Conservation (phyloP, 2,113 vertebrate genomes). For the Centrocercus urophasianus region DNA sequence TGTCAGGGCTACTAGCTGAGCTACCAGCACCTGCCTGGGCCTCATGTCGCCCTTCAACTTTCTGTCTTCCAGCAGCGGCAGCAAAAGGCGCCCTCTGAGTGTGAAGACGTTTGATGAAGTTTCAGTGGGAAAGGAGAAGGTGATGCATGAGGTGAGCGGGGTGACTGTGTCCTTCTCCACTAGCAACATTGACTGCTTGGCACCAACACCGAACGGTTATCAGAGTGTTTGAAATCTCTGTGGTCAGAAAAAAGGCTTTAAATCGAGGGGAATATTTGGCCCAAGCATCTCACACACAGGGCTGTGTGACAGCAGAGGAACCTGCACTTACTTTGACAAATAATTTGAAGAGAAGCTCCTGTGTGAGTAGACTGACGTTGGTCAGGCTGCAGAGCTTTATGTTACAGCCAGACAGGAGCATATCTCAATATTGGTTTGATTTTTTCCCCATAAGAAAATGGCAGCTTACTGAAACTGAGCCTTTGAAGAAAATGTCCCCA, state of each 20-base stretch:
- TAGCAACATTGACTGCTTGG: neutral
- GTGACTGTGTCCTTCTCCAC: neutral
- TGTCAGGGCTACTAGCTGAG: neutral
- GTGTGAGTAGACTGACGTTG: neutral
- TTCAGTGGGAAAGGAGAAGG: conserved; percentile 81
- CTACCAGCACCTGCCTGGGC: neutral
- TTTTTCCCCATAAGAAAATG: neutral
- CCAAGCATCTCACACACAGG: neutral
- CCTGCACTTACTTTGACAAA: neutral
- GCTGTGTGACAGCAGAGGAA: neutral
- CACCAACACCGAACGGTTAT: neutral
- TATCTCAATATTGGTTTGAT: neutral
- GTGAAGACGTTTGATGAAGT: conserved; percentile 93
- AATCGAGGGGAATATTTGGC: neutral
- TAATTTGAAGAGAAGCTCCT: neutral
- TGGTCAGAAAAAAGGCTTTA: neutral
- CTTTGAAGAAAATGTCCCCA: neutral
- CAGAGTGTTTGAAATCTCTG: neutral
- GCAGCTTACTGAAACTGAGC: neutral
- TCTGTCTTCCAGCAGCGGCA: conserved; percentile 68
- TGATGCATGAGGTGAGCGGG: conserved; percentile 80
- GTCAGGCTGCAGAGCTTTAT: neutral
- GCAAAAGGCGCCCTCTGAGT: conserved; percentile 86
- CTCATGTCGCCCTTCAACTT: neutral
- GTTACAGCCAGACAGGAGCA: neutral